Percentiles rank a stretch among this genome's conserved stretches.
phyloP scores from a whole-genome alignment of 2,113 vertebrate genomes.

The Calypte anna region DNA sequence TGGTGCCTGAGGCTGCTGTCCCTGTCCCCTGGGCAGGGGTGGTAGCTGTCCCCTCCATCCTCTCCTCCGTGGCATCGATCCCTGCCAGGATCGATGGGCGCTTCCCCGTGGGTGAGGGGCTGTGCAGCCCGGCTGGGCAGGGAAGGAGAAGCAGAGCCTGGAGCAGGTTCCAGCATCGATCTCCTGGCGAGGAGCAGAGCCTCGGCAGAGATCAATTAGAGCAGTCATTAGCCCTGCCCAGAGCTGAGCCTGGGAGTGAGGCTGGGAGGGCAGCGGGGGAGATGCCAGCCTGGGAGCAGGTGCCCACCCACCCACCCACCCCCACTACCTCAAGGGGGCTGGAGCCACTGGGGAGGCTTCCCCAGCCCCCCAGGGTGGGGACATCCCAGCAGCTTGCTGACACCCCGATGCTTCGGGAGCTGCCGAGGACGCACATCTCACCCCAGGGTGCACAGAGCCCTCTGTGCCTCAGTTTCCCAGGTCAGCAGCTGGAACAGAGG shows the following conservation, averaged over 20 bases:
- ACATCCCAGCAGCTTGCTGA: too few species aligned
- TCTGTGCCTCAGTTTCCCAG: not conserved
- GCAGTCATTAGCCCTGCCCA: not conserved
- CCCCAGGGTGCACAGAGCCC: accelerated
- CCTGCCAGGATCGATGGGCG: constrained; percentile 31
- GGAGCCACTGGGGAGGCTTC: not conserved
- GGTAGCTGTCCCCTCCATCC: not conserved
- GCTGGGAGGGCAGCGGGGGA: not conserved
- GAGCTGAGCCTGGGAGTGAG: not conserved
- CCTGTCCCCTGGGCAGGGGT: not conserved
- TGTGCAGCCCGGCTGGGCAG: constrained; percentile 13
- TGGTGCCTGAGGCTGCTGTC: not conserved
- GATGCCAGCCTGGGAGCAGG: not conserved
- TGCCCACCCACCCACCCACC: not conserved
- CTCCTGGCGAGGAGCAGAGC: not conserved
- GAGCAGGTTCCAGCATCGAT: constrained; percentile 62
- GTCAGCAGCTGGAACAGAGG: accelerated
- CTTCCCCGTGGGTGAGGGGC: constrained; percentile 29
- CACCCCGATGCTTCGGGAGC: not conserved
- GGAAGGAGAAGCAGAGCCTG: constrained; percentile 21
- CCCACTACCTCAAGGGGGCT: accelerated
- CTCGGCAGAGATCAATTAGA: constrained; percentile 53
- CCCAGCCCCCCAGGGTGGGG: too few species aligned
- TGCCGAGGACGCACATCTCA: accelerated
- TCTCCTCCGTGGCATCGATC: constrained; percentile 1